phyloP scores from a whole-genome alignment of 2,113 vertebrate genomes.

The Chrysochloris asiatica region DNA sequence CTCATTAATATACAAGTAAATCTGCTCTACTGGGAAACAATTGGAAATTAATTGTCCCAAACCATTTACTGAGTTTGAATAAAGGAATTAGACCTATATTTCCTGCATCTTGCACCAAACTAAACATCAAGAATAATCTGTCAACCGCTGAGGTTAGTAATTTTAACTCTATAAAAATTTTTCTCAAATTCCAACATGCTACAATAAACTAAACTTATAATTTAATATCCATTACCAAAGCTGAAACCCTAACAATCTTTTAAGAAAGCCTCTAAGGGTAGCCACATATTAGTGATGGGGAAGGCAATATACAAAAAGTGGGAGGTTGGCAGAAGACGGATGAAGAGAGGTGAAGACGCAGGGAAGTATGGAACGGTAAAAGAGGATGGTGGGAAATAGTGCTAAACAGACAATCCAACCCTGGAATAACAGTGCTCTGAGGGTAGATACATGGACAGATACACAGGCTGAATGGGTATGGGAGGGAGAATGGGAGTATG shows the following conservation, averaged over 20 bases:
- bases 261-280: constrained; percentile 17
- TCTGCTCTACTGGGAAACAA: constrained; percentile 90
- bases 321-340: too few relatives aligned
- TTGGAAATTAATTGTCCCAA: constrained; percentile 93
- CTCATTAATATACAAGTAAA: constrained; percentile 92
- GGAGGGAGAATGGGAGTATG: too few relatives aligned
- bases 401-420: too few relatives aligned
- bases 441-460: too few relatives aligned
- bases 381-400: too few relatives aligned
- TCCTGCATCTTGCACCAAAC: constrained; percentile 79
- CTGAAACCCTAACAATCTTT: neutral
- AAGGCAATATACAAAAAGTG: too few relatives aligned
- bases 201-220: constrained; percentile 39
- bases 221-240: constrained; percentile 21
- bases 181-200: constrained; percentile 59
- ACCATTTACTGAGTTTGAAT: constrained; percentile 89
- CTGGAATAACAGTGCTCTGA: too few relatives aligned
- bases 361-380: too few relatives aligned
- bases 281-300: too few relatives aligned
- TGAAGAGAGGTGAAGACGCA: too few relatives aligned
- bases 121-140: constrained; percentile 76
- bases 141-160: constrained; percentile 65
- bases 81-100: constrained; percentile 86
- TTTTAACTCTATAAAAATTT: constrained; percentile 62
- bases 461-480: too few relatives aligned